These are phyloP conservation scores for Arion vulgaris DNA, from an alignment of 1,140 invertebrate genomes.

Conservation along the genomic window DNA sequence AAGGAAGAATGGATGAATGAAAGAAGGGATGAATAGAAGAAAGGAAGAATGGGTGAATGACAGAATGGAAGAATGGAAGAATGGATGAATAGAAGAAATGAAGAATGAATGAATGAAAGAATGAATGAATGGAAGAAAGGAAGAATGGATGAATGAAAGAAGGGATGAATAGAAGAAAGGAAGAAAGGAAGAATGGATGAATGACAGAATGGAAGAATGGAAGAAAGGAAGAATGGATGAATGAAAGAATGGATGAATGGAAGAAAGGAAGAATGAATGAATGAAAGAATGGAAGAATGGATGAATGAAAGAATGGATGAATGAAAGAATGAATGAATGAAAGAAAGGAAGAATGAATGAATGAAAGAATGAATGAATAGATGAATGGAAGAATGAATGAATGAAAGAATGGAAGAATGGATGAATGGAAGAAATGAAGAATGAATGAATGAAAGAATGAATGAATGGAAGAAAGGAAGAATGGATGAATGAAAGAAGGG, in stretches of 20 bases:
- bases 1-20: no score
- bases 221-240: conserved; percentile 65
- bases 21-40: conserved; percentile 59
- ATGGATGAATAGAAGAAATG: conserved; percentile 42
- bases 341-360: neutral
- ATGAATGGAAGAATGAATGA: no score
- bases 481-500: no score
- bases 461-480: conserved; percentile 25
- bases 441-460: conserved; percentile 54
- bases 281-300: no score
- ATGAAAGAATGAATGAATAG: no score
- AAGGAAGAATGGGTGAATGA: conserved; percentile 68
- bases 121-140: no score
- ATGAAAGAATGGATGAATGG: conserved; percentile 63
- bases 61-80: conserved; percentile 58
- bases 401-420: no score
- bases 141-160: conserved; percentile 53
- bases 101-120: no score
- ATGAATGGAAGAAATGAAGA: no score
- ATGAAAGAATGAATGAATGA: conserved; percentile 50
- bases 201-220: no score
- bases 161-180: conserved; percentile 35
- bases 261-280: conserved; percentile 41
- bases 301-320: no score
- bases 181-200: no score